Percentiles rank a stretch among this genome's conserved stretches.
Conservation (phyloP, 2,113 vertebrate genomes). For the Equus quagga region DNA sequence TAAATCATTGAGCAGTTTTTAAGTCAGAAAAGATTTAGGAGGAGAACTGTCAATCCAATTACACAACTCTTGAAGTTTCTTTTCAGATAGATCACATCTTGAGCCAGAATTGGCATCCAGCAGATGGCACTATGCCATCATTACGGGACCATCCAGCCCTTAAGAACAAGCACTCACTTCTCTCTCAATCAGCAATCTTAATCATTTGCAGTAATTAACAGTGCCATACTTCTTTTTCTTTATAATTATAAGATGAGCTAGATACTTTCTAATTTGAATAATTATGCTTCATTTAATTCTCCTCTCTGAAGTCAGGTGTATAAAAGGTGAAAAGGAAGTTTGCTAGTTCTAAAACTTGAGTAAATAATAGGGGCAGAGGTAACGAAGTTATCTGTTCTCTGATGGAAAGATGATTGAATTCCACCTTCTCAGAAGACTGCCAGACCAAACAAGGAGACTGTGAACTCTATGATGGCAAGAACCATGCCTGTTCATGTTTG, state of each 20-base stretch:
- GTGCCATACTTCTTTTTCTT: constrained; percentile 11
- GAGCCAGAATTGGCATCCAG: constrained; percentile 50
- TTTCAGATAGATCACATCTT: not conserved
- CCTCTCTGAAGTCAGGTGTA: constrained; percentile 31
- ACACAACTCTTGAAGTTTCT: not conserved
- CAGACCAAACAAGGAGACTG: not conserved
- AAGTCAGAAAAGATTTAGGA: not conserved
- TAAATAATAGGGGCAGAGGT: not conserved
- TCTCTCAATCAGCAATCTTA: constrained; percentile 22
- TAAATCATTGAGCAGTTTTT: not conserved
- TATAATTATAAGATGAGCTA: constrained; percentile 50
- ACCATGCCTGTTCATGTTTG: not conserved
- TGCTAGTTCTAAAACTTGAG: constrained; percentile 19
- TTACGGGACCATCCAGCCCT: not conserved
- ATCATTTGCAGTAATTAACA: constrained; percentile 66
- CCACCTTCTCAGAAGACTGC: not conserved
- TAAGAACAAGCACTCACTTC: not conserved
- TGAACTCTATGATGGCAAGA: not conserved
- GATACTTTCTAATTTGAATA: constrained; percentile 70
- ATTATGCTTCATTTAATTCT: constrained; percentile 54
- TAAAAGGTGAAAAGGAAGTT: not conserved
- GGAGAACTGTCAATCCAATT: not conserved
- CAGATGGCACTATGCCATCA: constrained; percentile 71
- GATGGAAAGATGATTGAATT: not conserved
- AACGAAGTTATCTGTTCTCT: not conserved